phyloP scores from a whole-genome alignment of 2,888 invertebrate species.

The Nemoura dubitans region DNA sequence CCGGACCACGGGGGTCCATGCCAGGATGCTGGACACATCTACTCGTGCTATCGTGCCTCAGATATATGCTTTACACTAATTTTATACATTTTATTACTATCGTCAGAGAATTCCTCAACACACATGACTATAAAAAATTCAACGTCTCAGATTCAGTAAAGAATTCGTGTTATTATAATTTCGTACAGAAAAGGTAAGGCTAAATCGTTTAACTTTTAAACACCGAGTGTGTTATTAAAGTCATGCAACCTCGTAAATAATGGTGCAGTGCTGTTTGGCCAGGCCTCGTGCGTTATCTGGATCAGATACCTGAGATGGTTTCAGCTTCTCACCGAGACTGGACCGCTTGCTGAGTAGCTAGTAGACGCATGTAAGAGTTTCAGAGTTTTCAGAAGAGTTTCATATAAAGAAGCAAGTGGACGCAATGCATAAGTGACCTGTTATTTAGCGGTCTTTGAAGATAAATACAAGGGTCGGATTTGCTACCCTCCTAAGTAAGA shows the following conservation, averaged over 20 bases:
- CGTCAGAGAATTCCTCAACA: background rate
- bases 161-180: background rate
- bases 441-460: no score
- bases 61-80: background rate
- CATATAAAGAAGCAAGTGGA: no score
- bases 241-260: constrained; percentile 36
- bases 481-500: no score
- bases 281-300: constrained; percentile 15
- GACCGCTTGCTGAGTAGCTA: background rate
- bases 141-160: background rate
- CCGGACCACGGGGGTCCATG: background rate
- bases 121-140: background rate
- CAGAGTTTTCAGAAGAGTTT: no score
- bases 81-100: background rate
- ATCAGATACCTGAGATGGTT: constrained; percentile 28
- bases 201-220: constrained; percentile 18
- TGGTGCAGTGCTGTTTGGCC: constrained; percentile 20
- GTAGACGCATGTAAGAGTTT: no score
- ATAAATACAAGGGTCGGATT: no score
- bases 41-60: background rate
- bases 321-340: constrained; percentile 1
- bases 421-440: no score
- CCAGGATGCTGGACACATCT: background rate
- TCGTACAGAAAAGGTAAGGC: constrained; percentile 14
- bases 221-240: constrained; percentile 22